Evolutionary conservation across 2,888 invertebrate species (phyloP), one percentile per base, ranked within the genome.

Genomic region (Hypena proboscidalis): DNA sequence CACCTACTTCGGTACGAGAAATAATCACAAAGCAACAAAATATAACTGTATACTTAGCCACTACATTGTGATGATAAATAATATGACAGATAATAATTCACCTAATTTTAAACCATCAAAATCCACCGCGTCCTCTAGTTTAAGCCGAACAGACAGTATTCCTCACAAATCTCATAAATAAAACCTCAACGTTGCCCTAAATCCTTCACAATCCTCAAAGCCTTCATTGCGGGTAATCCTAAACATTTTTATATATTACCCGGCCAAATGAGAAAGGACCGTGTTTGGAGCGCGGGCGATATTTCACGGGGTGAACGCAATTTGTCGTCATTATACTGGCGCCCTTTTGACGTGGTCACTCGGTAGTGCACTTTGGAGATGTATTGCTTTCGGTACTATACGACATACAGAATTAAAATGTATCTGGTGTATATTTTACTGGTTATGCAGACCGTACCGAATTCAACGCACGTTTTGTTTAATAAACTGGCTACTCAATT

Each of bases 301-400:
- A 67, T 70, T 51, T 74, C 65, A 70, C 54, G 35, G 22, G 43
- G 46, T 19, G 43, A 44, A 61, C 46, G 47, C 63, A 56, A 73
- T 74, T 70, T 73, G 70, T 74, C 75, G 67, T 74, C 70, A 74
- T 74, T 73, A 74, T 52, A 55, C 43, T 20, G 44, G 40, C 43
- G 46, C 44, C 52, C 54, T 53, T 51, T 49, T 35, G 50, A 62
- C 48, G 31, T 37, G 34, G 11, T 32, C 39, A 9, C 32, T 4
- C 14, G 36, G 23, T 51, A 47, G 45, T 52, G 60, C 60, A 47
- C 27, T 52, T 47, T 49, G 8, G 15, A 20, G 30, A 34, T 25
- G 15, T 37, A 36, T 20, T 2, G 21, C 13, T n/a, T 13, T 32
- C 13, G 26, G n/a, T n/a, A n/a, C n/a, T n/a, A n/a, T n/a, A n/a